Conservation (phyloP, 2,888 invertebrate genomes). For the Mycogona germanica region DNA sequence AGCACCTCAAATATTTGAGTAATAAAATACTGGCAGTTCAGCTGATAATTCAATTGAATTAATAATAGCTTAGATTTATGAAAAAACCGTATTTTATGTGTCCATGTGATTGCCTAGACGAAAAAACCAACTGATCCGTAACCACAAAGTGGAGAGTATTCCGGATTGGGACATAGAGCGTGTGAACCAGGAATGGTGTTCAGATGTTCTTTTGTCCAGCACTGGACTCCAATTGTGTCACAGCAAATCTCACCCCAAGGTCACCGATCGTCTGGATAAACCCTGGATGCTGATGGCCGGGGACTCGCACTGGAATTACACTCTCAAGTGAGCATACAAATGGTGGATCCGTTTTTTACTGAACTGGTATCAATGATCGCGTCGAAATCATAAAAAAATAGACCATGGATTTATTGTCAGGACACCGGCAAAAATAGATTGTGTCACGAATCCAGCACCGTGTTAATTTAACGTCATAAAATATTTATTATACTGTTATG, state of each 20-base stretch:
- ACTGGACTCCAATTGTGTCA: constrained; percentile 6
- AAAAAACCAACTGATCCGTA: background rate
- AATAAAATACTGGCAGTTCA: background rate
- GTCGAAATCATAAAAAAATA: too few species aligned
- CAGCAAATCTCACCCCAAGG: constrained; percentile 3
- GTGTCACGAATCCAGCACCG: too few species aligned
- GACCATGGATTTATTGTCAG: too few species aligned
- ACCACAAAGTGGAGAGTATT: background rate
- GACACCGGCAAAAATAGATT: too few species aligned
- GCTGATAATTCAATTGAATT: background rate
- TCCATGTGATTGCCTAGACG: background rate
- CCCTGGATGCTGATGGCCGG: constrained; percentile 9
- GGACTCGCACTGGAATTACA: constrained; percentile 6
- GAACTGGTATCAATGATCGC: too few species aligned
- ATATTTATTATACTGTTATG: too few species aligned
- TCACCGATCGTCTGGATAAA: background rate
- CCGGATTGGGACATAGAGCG: constrained; percentile 7
- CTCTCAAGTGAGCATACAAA: too few species aligned
- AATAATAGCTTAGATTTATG: background rate
- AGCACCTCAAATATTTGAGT: background rate
- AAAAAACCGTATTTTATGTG: background rate
- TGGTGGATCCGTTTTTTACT: too few species aligned
- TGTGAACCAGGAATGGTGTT: background rate
- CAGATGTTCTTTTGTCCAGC: background rate
- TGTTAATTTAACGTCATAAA: too few species aligned